These are phyloP conservation scores for Thaumatotibia leucotreta DNA, from an alignment of 1,140 invertebrate genomes.

Conservation along the genomic window DNA sequence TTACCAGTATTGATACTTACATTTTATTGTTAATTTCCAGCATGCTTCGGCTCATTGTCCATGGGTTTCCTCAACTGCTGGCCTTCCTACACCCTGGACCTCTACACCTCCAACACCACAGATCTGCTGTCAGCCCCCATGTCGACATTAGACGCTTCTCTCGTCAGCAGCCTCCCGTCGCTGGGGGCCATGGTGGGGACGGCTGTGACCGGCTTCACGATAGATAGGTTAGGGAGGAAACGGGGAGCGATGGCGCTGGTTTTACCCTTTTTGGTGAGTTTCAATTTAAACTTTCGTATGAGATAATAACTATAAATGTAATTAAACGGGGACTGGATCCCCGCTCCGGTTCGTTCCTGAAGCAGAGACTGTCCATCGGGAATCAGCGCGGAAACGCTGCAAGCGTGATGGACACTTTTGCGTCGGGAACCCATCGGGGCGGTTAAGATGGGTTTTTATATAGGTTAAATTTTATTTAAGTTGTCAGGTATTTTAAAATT, in stretches of 20 bases:
- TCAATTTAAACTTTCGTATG: background rate
- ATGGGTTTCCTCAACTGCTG: slow-evolving; percentile 41
- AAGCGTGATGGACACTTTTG: too few relatives aligned
- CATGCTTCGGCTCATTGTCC: slow-evolving; percentile 29
- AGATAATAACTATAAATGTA: too few relatives aligned
- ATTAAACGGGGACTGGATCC: too few relatives aligned
- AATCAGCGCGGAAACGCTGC: too few relatives aligned
- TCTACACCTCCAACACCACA: slow-evolving; percentile 32
- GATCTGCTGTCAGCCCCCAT: slow-evolving; percentile 32
- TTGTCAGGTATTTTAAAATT: too few relatives aligned
- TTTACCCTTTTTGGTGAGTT: slow-evolving; percentile 74
- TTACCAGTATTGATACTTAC: too few relatives aligned
- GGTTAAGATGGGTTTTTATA: too few relatives aligned
- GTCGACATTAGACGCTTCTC: slow-evolving; percentile 31
- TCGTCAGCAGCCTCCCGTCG: slow-evolving; percentile 61
- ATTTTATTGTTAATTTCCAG: slow-evolving; percentile 28
- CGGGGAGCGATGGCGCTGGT: slow-evolving; percentile 67
- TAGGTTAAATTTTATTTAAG: too few relatives aligned
- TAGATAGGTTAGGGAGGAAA: slow-evolving; percentile 79
- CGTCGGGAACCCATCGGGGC: too few relatives aligned
- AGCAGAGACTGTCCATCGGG: too few relatives aligned
- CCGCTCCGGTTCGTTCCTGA: too few relatives aligned
- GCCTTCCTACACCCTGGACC: slow-evolving; percentile 43
- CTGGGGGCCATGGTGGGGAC: slow-evolving; percentile 73
- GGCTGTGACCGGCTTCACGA: slow-evolving; percentile 59